Conservation (phyloP, 2,113 vertebrate species). For the Lontra canadensis region DNA sequence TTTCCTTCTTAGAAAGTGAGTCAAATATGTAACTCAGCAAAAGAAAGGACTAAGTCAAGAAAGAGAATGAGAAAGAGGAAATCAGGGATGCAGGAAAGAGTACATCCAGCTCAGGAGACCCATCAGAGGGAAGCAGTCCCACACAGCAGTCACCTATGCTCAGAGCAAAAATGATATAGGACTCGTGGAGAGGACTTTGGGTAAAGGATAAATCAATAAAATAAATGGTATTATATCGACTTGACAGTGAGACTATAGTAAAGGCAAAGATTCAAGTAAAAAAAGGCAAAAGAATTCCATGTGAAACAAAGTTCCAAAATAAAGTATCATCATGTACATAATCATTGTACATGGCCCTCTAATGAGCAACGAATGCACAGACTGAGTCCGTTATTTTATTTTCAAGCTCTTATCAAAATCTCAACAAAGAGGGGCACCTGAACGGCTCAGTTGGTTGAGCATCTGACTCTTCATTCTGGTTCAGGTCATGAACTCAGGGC, state of each 20-base stretch:
- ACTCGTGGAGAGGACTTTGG: not conserved
- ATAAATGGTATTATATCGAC: not conserved
- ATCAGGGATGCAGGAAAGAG: not conserved
- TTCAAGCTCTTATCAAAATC: not conserved
- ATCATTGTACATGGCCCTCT: not conserved
- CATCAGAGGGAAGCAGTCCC: not conserved
- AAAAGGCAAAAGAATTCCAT: not conserved
- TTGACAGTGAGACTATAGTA: not conserved
- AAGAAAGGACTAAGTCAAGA: not conserved
- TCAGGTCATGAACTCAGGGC: not conserved
- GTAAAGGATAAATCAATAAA: not conserved
- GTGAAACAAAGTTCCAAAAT: not conserved
- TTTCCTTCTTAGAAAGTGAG: not conserved
- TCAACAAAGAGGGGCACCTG: not conserved
- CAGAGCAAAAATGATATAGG: not conserved
- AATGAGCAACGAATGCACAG: not conserved
- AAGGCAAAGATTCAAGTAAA: not conserved
- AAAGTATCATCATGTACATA: not conserved
- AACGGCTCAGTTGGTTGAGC: not conserved
- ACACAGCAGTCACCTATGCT: not conserved
- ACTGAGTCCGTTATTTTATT: not conserved
- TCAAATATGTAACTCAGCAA: not conserved
- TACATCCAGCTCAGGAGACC: not conserved
- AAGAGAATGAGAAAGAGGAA: not conserved
- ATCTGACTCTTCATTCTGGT: not conserved